phyloP scores from a whole-genome alignment of 2,888 invertebrate species.

The Oeneis ivallda region DNA sequence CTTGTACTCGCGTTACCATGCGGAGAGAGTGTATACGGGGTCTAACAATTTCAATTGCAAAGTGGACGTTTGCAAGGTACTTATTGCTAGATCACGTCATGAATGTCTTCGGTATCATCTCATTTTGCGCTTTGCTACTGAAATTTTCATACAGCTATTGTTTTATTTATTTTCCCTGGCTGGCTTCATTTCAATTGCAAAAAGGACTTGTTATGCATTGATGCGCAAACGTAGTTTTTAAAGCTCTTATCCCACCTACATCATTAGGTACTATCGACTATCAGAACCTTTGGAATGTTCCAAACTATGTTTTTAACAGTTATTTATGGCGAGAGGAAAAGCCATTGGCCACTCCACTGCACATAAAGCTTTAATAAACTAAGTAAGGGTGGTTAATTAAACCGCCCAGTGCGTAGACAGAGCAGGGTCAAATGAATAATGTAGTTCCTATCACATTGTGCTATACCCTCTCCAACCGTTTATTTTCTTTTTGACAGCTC shows the following conservation, averaged over 20 bases:
- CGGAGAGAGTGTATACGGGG: background rate
- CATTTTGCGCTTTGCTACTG: slow-evolving; percentile 7
- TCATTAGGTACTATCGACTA: background rate
- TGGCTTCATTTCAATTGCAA: slow-evolving; percentile 8
- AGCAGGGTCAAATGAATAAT: too few relatives aligned
- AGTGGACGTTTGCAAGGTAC: slow-evolving; percentile 4
- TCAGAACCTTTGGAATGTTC: background rate
- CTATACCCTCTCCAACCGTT: too few relatives aligned
- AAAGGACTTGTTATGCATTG: background rate
- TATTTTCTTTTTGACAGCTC: too few relatives aligned
- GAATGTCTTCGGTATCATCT: background rate
- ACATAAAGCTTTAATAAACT: too few relatives aligned
- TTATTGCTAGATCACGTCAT: background rate
- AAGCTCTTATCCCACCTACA: background rate
- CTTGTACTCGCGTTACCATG: background rate
- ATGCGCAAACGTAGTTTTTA: background rate
- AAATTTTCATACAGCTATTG: background rate
- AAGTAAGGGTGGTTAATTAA: too few relatives aligned
- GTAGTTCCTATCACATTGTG: too few relatives aligned
- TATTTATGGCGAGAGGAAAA: too few relatives aligned
- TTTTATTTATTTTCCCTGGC: slow-evolving; percentile 3
- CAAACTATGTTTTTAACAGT: too few relatives aligned
- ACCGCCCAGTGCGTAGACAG: background rate
- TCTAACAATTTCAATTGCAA: slow-evolving; percentile 15
- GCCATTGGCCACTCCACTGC: too few relatives aligned